Evolutionary conservation across 30 jellyfish, hydroid and myxozoan genomes (phyloP), one percentile per base, ranked within the genome.

Genomic region (Aurelia coerulea): DNA sequence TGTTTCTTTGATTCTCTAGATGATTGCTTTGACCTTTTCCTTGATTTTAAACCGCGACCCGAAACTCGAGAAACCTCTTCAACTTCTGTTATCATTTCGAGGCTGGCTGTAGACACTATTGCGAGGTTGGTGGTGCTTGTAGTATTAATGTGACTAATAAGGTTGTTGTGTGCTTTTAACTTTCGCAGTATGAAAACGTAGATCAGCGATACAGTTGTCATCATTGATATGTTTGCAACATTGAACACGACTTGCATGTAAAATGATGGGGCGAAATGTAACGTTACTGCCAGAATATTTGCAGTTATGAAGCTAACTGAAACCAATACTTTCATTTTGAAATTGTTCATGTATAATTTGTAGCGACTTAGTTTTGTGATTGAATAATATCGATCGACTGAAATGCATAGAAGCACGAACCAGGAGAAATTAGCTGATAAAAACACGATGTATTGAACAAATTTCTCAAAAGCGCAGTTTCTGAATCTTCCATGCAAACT

Each of bases 341-440:
- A 7, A 18, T 49, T 41, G 77, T 73, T 84, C 89, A 79, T 79
- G 53, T 35, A 79, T 19, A 56, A 39, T 6, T 29, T 79, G 34
- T 79, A 79, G 74, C 89, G 80, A 14, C 65, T 79, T 10, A 79
- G 80, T 46, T 79, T 79, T 18, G 89, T 79, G 13, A 79, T 50
- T 23, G 39, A 79, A 10, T 62, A 58, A 52, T 79, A 79, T 56
- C 89, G 89, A 79, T 79, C 89, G n/a, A 79, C 35, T 10, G 81
- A 79, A 14, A 79, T 79, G 50, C 71, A 79, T 56, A 79, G 18
- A 14, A 79, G 73, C 89, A 79, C 65, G 73, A 79, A 79, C 89
- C 89, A 64, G 29, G 89, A 79, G 80, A 72, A 72, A 42, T 72
- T 29, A 41, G 86, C 92, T 2, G 68, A 35, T 31, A 73, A 11